Evolutionary conservation across 2,797 vertebrate genomes (phyloP), one percentile per base, ranked within the genome.

Genomic region (Pseudomugil tenellus): DNA sequence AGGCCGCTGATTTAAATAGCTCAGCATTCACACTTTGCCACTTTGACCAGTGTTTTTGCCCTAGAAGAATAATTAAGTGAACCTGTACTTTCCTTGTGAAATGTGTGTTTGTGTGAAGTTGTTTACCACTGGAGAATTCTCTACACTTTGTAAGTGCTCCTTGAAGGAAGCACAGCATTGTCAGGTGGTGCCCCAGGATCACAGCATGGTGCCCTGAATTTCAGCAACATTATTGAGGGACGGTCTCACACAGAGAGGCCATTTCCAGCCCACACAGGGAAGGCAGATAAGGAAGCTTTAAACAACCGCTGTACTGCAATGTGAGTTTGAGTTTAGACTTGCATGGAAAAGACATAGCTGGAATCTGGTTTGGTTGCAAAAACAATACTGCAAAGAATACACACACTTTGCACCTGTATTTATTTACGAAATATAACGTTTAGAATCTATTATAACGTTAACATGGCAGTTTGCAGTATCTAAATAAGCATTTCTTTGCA

Each of bases 161-260:
- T 84, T 74, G 55, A 76, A 79, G 72, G 76, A 73, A 83, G 66
- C 75, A 69, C 63, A 65, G 56, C 77, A 70, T 82, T 81, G 85
- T 84, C 77, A 83, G 86, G 79, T 82, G 75, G 56, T 79, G 81
- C 81, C 84, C 83, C 41, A 8, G 72, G 72, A 78, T 86, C 88
- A 63, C 83, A 80, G 76, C 79, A 43, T 80, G 84, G 64, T 58
- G 70, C 67, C 63, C 67, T 58, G 67, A 58, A 79, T 89, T 88
- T 87, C 73, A 72, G 76, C 79, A 81, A 70, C 79, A 70, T 79
- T 58, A 75, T 49, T 77, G 84, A 82, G 70, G 75, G 72, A 80
- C 66, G 58, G 63, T 67, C 76, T 87, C 76, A 70, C 77, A 63
- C 76, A 67, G 78, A 84, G 77, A 71, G 79, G 63, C 79, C 79